Base-by-base conservation (phyloP, 2,113 vertebrate genomes). In the Thomomys bottae region DNA sequence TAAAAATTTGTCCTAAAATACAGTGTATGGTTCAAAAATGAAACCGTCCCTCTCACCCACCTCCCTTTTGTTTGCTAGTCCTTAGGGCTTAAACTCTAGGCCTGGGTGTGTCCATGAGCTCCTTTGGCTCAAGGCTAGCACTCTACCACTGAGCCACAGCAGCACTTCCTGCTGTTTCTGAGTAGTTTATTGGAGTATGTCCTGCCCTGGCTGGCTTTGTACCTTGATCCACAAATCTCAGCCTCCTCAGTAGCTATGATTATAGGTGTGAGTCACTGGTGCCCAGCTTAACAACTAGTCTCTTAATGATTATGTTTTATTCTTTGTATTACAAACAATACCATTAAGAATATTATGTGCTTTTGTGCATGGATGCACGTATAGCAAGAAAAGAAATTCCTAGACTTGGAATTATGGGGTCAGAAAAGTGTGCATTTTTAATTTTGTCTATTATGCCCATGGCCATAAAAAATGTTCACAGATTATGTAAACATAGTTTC, bases 261-360 rank as follows among this genome's bases (percentile, higher is more conserved):
- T 54, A 54, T 54, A 54, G 49, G 15, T 17, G 15, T 54, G 49
- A 54, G 49, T 54, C 49, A 54, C 49, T 54, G 49, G 17, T 15
- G 14, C 14, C 49, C 88, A 72, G 76, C 38, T 63, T 72, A 93
- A 63, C 21, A 93, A 63, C 21, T 45, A 71, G 15, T 71, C 32
- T 76, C 26, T 70, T 84, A 88, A 20, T 79, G 34, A 84, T 90
- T 45, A 80, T 49, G 8, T 70, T 90, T 92, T 12, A 71, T 0
- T 80, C 70, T 92, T 93, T 87, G 38, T n/a, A 57, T 70, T 36
- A 63, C 8, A 82, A n/a, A 71, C 23, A 91, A 18, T 12, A 66
- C 38, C 63, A 40, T 17, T 68, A 57, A 71, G 28, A 34, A 57
- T 49, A 15, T 36, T 10, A 68, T 87, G 64, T 94, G n/a, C 68